These are phyloP conservation scores for Barypeithes pellucidus DNA, from an alignment of 2,888 invertebrate species.

Conservation along the genomic window DNA sequence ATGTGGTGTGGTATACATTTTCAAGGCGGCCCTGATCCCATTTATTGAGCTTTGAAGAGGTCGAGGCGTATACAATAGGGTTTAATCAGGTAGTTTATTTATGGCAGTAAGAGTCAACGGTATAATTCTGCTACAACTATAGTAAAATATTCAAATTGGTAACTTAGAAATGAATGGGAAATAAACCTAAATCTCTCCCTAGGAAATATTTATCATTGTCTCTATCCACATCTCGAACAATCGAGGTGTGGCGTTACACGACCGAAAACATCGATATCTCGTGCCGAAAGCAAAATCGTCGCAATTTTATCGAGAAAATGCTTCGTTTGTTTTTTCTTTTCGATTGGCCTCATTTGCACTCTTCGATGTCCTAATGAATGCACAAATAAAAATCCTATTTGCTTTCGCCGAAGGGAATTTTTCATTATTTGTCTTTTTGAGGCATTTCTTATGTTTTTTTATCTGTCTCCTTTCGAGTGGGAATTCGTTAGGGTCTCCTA, in stretches of 20 bases:
- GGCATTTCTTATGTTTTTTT: constrained; percentile 27
- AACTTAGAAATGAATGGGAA: constrained; percentile 10
- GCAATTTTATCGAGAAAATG: constrained; percentile 37
- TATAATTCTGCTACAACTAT: too few relatives aligned
- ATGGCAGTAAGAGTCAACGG: too few relatives aligned
- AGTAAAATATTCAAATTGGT: constrained; percentile 19
- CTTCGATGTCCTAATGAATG: constrained; percentile 30
- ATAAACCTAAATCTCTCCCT: constrained; percentile 2
- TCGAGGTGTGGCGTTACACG: constrained; percentile 42
- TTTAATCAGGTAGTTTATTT: too few relatives aligned
- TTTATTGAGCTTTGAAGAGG: too few relatives aligned
- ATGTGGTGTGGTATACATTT: too few relatives aligned
- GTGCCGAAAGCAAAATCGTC: constrained; percentile 43
- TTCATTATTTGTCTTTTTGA: constrained; percentile 38
- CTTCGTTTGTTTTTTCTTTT: constrained; percentile 52
- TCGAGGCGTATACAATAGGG: too few relatives aligned
- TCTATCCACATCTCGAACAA: constrained; percentile 31
- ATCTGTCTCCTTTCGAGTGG: not conserved
- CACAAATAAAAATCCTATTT: constrained; percentile 38
- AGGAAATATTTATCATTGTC: constrained; percentile 23
- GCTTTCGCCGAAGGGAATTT: constrained; percentile 52
- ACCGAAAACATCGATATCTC: constrained; percentile 54
- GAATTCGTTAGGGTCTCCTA: not conserved
- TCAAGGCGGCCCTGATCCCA: too few relatives aligned
- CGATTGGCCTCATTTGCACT: constrained; percentile 46